A percentile compares a stretch with the other conserved stretches of the same genome.
Evolutionary conservation across 2,797 vertebrate species (phyloP).

Genomic region (Epinephelus awoara): DNA sequence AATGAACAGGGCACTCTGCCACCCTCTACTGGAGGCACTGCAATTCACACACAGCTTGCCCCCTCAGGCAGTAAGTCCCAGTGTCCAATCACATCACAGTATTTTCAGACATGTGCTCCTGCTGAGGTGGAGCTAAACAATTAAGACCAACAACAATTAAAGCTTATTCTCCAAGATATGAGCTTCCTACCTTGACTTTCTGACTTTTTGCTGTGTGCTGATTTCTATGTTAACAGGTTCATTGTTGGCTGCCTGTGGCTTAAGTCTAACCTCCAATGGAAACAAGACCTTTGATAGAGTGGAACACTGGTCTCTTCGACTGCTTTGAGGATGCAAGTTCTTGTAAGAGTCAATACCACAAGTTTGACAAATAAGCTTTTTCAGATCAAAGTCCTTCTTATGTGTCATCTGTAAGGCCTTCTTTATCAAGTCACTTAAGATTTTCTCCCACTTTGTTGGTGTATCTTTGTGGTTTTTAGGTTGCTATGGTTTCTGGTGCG

Average conservation of each 20-base stretch:
- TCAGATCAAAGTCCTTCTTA: not conserved
- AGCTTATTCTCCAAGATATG: too few relatives aligned
- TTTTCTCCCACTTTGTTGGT: not conserved
- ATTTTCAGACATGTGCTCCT: too few relatives aligned
- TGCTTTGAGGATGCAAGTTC: slow-evolving; percentile 50
- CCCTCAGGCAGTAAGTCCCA: too few relatives aligned
- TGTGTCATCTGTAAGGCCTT: not conserved
- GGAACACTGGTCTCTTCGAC: slow-evolving; percentile 51
- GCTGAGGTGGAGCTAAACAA: too few relatives aligned
- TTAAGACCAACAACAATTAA: too few relatives aligned
- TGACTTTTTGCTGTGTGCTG: not conserved
- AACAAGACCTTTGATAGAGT: not conserved
- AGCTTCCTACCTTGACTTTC: not conserved
- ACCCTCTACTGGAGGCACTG: too few relatives aligned
- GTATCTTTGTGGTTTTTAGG: slow-evolving; percentile 32
- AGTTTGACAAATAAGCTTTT: not conserved
- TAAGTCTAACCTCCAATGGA: not conserved
- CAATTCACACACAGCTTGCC: too few relatives aligned
- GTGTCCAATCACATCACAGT: too few relatives aligned
- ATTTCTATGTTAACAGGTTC: slow-evolving; percentile 5
- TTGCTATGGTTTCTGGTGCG: slow-evolving; percentile 77
- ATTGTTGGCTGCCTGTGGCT: not conserved
- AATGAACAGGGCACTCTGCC: too few relatives aligned
- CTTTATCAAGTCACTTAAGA: not conserved
- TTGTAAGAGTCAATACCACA: slow-evolving; percentile 46